phyloP scores from a whole-genome alignment of 2,113 vertebrate species.

The Ploceus nigricollis region DNA sequence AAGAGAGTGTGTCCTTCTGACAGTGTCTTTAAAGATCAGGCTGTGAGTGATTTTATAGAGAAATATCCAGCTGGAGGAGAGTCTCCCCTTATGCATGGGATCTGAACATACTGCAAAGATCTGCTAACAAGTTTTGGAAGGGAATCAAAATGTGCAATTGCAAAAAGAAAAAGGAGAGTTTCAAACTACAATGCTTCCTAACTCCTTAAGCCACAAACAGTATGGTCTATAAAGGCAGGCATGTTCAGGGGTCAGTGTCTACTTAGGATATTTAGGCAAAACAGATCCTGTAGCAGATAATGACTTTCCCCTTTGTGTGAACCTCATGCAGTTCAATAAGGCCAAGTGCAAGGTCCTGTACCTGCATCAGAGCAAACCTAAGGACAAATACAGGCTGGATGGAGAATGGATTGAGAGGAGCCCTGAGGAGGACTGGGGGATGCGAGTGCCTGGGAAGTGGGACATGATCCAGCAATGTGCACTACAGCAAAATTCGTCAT shows the following conservation, averaged over 20 bases:
- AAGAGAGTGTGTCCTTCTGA: accelerated
- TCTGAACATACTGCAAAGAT: neutral
- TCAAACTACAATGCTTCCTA: neutral
- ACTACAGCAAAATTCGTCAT: neutral
- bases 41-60: neutral
- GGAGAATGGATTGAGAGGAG: neutral
- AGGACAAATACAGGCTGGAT: neutral
- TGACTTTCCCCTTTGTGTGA: neutral
- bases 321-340: neutral
- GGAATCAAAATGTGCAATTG: neutral
- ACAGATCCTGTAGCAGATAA: neutral
- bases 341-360: neutral
- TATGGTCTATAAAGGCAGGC: neutral
- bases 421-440: neutral
- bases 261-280: neutral
- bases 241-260: neutral
- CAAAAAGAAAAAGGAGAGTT: neutral
- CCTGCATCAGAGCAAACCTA: neutral
- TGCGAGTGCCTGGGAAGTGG: neutral
- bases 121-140: neutral
- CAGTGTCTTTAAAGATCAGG: neutral
- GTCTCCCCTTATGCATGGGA: accelerated
- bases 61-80: neutral
- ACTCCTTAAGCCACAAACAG: neutral
- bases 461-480: accelerated